Evolutionary conservation across 2,797 vertebrate species (phyloP), one percentile per base, ranked within the genome.

Genomic region (Toxotes lorentzi): DNA sequence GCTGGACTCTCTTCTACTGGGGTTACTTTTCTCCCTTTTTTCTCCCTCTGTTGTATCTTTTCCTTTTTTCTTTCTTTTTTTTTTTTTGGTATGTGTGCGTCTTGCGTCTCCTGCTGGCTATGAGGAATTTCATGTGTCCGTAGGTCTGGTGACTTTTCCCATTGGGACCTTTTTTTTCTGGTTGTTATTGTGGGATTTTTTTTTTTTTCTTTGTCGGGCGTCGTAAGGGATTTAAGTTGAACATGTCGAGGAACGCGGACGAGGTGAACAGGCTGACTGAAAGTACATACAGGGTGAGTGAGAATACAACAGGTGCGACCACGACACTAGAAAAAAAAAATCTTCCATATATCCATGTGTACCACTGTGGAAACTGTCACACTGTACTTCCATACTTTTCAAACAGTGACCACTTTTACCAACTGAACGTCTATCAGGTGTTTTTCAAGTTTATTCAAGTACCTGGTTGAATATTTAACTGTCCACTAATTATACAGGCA

Each of bases 231-330:
- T 34, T 48, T 58, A 74, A 87, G 85, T 88, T 57, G 43, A 90
- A 32, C 48, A 99, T 99, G 98, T 97, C 97, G 82, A 95, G 96
- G 91, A 96, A 92, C 81, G 94, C 93, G 12, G 97, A 98, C 80
- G 97, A 98, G 89, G 97, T 97, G 94, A 97, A 93, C 94, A 97
- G 94, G 93, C 95, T 99, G 78, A 97, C 97, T 13, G 98, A 99
- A 86, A 98, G 81, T 91, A 99, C 97, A 40, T 99, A 98, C 86
- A 97, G 95, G 95, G 98, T 99, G 89, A 91, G 93, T 83, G 86
- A 10, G 87, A 84, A 77, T 17, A 41, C 83, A 89, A 91, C 91
- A 92, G 89, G 91, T 93, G 86, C 54, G 59, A 69, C n/a, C 56
- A 16, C 47, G 38, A 41, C 47, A 7, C 16, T 24, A 41, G 24